These are phyloP conservation scores for Platyscapa corneri DNA, from an alignment of 1,140 invertebrate species.

Conservation along the genomic window DNA sequence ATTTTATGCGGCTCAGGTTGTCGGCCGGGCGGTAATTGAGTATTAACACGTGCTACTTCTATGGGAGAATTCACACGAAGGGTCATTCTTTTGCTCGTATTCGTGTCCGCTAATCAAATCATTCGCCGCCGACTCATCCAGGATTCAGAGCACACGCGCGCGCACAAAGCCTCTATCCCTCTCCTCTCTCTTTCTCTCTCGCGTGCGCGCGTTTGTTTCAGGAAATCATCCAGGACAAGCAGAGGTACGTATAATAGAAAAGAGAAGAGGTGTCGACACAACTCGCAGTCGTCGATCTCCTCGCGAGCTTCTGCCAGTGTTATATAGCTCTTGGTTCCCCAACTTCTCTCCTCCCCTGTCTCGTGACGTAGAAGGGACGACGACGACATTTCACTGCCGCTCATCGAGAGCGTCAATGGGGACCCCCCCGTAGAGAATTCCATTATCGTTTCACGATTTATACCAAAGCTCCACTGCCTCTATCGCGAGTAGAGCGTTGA, in stretches of 20 bases:
- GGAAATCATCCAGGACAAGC: too few relatives aligned
- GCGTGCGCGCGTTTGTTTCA: neutral
- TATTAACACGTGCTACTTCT: constrained; percentile 65
- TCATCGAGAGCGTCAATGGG: constrained; percentile 49
- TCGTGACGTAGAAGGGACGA: neutral
- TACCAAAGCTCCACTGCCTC: constrained; percentile 45
- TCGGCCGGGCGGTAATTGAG: constrained; percentile 7
- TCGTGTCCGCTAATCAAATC: constrained; percentile 65
- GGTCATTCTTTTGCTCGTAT: constrained; percentile 52
- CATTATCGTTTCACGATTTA: constrained; percentile 71
- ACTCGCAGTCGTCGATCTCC: constrained; percentile 31
- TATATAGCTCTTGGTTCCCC: neutral
- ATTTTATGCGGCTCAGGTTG: neutral
- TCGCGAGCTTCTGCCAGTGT: neutral
- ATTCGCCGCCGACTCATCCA: constrained; percentile 51
- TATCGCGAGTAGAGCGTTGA: neutral
- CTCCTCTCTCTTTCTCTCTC: neutral
- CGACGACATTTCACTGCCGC: constrained; percentile 64
- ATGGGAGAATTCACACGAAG: constrained; percentile 69
- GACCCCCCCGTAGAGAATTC: constrained; percentile 70
- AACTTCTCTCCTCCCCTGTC: constrained; percentile 43
- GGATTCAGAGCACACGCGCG: neutral
- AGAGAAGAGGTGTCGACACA: constrained; percentile 10
- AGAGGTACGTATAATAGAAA: neutral
- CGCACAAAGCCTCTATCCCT: neutral